phyloP scores from a whole-genome alignment of 2,113 vertebrate species.

The Donacobius atricapilla region DNA sequence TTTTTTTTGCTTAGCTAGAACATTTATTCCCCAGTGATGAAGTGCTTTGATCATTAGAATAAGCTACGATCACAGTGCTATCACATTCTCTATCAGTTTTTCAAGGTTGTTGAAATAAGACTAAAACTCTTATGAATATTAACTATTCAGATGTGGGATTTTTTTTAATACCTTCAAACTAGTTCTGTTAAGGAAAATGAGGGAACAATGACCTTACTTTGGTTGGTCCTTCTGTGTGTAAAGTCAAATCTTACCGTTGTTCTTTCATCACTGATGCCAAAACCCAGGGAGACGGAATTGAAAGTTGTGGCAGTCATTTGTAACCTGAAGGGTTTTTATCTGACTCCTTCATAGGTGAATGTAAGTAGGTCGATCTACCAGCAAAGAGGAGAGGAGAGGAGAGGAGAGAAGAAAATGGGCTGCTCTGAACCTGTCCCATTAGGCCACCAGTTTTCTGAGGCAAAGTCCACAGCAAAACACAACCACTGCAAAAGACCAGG shows the following conservation, averaged over 20 bases:
- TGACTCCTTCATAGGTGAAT: not conserved
- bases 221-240: rapidly evolving
- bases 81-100: constrained; percentile 40
- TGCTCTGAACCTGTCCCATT: not conserved
- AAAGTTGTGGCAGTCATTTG: not conserved
- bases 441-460: not conserved
- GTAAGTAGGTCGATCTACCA: not conserved
- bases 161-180: constrained; percentile 5
- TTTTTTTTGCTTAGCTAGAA: constrained; percentile 12
- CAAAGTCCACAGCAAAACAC: not conserved
- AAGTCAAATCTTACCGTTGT: not conserved
- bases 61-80: not conserved
- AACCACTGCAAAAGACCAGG: not conserved
- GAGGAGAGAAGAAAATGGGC: not conserved
- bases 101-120: constrained; percentile 45
- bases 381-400: not conserved
- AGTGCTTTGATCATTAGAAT: constrained; percentile 50
- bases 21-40: constrained; percentile 30
- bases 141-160: not conserved
- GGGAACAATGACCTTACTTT: not conserved
- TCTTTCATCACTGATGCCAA: not conserved
- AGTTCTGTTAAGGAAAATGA: not conserved
- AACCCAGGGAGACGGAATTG: not conserved
- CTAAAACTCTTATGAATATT: constrained; percentile 43
- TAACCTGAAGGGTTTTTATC: not conserved